A percentile compares a stretch with the other conserved stretches of the same genome.
These are phyloP conservation scores for Paralvinella palmiformis DNA, from an alignment of 1,140 invertebrate genomes.

Conservation along the genomic window DNA sequence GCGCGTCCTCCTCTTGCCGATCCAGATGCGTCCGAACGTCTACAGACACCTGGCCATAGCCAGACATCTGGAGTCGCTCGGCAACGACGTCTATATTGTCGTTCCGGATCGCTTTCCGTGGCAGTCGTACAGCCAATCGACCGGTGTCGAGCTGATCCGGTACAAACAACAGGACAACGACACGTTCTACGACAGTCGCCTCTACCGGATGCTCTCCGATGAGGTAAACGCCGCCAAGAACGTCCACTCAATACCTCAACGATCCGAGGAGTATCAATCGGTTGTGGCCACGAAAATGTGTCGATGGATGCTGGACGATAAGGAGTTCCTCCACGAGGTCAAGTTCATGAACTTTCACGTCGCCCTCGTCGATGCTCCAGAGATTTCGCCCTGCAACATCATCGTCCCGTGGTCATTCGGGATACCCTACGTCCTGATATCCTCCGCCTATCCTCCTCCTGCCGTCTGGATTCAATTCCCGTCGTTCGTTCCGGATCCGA, in stretches of 20 bases:
- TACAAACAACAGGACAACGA: background rate
- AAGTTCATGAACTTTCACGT: slow-evolving; percentile 1
- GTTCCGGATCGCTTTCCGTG: background rate
- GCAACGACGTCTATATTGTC: slow-evolving; percentile 2
- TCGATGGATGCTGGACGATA: background rate
- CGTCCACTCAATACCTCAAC: background rate
- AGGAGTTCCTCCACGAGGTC: background rate
- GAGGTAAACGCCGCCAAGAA: background rate
- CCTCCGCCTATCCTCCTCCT: background rate
- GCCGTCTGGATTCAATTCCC: background rate
- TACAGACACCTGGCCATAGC: background rate
- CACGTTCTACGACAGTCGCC: background rate
- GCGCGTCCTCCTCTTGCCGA: slow-evolving; percentile 3
- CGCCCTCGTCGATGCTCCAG: slow-evolving; percentile 6
- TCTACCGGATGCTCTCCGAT: background rate
- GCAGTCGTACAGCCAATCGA: background rate
- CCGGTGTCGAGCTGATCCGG: background rate
- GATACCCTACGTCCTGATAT: slow-evolving; percentile 1
- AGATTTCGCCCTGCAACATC: background rate
- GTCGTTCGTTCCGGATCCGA: slow-evolving; percentile 6
- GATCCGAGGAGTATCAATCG: background rate
- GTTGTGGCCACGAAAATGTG: background rate
- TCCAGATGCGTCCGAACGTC: background rate
- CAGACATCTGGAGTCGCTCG: background rate
- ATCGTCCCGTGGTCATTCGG: background rate